Conservation (phyloP, 2,113 vertebrate species). For the Sinocyclocheilus anophthalmus region DNA sequence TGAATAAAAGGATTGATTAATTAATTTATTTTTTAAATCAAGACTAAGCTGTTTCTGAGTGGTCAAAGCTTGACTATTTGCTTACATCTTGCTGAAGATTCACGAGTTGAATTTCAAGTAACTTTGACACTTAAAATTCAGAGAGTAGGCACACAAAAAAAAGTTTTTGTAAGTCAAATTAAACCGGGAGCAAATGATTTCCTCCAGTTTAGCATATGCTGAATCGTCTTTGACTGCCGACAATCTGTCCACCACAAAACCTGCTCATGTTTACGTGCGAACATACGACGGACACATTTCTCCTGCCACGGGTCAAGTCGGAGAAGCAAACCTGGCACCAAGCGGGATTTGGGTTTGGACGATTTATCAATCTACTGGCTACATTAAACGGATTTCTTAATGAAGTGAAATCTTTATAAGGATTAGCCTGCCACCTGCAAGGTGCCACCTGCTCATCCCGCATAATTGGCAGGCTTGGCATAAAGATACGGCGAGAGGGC, state of each 20-base stretch:
- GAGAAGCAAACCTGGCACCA: conserved; percentile 76
- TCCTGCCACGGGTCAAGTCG: conserved; percentile 73
- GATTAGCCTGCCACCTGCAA: conserved; percentile 82
- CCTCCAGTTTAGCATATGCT: conserved; percentile 22
- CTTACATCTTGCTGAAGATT: not conserved
- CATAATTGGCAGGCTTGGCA: conserved; percentile 80
- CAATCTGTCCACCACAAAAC: conserved; percentile 36
- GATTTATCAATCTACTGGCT: conserved; percentile 82
- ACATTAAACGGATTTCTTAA: conserved; percentile 85
- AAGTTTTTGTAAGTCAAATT: conserved; percentile 42
- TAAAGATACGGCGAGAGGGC: conserved; percentile 75
- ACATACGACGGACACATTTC: conserved; percentile 22
- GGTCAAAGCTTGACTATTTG: not conserved
- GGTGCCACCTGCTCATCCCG: conserved; percentile 81
- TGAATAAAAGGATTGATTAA: not conserved
- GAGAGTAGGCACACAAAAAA: not conserved
- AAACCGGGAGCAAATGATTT: conserved; percentile 17
- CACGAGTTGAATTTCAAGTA: not conserved
- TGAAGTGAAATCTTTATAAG: conserved; percentile 84
- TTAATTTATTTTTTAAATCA: no score
- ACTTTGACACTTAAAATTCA: conserved; percentile 30
- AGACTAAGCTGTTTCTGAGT: not conserved
- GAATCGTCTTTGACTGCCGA: not conserved
- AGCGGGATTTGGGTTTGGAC: conserved; percentile 73
- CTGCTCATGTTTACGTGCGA: not conserved